phyloP scores from a whole-genome alignment of 2,113 vertebrate genomes.

The Chaenogobius annularis region DNA sequence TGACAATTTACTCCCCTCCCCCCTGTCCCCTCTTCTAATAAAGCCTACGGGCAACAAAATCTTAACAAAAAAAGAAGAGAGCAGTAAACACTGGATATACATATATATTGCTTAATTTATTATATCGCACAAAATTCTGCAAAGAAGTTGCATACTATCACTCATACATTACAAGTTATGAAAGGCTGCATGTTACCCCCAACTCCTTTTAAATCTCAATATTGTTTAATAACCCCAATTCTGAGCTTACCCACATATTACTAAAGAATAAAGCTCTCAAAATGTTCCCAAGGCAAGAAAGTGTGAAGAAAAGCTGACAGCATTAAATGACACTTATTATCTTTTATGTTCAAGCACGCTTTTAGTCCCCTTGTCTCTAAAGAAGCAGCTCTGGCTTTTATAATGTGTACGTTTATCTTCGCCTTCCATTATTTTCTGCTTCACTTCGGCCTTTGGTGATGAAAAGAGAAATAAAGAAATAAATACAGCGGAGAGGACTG shows the following conservation, averaged over 20 bases:
- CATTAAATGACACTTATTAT: slow-evolving; percentile 2
- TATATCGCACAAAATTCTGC: no score
- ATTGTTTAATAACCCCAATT: not conserved
- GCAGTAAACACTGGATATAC: no score
- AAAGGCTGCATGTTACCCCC: no score
- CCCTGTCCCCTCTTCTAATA: no score
- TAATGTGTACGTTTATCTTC: not conserved
- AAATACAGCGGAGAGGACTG: not conserved
- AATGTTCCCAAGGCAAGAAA: not conserved
- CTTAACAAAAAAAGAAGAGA: no score
- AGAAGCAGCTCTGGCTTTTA: not conserved
- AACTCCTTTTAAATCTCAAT: not conserved
- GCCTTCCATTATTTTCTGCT: not conserved
- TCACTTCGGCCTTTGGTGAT: slow-evolving; percentile 2
- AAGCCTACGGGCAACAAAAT: no score
- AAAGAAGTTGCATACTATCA: no score
- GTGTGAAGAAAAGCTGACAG: not conserved
- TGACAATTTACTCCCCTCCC: no score
- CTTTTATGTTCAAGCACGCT: slow-evolving; percentile 10
- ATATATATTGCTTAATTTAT: no score
- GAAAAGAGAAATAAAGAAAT: not conserved
- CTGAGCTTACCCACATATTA: not conserved
- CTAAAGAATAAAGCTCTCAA: not conserved
- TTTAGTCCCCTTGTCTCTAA: slow-evolving; percentile 1
- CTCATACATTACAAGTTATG: no score